Evolutionary conservation across 2,113 vertebrate genomes (phyloP).

Genomic region (Tragelaphus buxtoni): DNA sequence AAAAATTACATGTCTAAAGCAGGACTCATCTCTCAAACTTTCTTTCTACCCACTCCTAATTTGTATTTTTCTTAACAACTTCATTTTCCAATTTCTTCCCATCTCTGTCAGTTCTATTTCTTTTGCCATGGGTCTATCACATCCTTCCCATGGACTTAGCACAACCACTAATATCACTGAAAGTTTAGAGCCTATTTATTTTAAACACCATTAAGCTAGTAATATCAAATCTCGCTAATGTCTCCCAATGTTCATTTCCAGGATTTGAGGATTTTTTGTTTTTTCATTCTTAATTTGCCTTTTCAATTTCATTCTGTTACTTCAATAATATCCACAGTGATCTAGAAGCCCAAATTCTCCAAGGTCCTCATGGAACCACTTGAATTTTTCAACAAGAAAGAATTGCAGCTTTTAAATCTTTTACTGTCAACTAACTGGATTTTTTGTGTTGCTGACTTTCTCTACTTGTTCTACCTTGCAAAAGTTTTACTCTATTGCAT

Average conservation of each 20-base stretch:
- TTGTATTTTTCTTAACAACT: not conserved
- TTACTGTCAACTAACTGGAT: slow-evolving; percentile 36
- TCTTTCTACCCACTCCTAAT: not conserved
- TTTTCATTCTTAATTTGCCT: not conserved
- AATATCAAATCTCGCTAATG: not conserved
- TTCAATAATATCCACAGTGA: not conserved
- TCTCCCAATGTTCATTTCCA: not conserved
- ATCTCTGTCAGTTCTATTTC: not conserved
- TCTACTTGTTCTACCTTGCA: slow-evolving; percentile 38
- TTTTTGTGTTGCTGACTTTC: not conserved
- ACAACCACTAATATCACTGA: not conserved
- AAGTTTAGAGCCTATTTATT: not conserved
- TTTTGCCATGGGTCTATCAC: not conserved
- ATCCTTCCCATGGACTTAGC: not conserved
- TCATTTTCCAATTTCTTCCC: not conserved
- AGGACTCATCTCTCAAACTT: not conserved
- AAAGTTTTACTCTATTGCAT: not conserved
- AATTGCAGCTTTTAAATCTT: not conserved
- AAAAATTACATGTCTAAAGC: not conserved
- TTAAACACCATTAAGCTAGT: not conserved
- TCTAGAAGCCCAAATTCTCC: not conserved
- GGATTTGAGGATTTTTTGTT: not conserved
- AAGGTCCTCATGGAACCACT: not conserved
- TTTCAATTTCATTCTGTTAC: not conserved
- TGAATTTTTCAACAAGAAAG: not conserved